Percentiles rank a stretch among this genome's conserved stretches.
Conservation (phyloP, 30 jellyfish, hydroid and myxozoan genomes). For the Mastigias papua region DNA sequence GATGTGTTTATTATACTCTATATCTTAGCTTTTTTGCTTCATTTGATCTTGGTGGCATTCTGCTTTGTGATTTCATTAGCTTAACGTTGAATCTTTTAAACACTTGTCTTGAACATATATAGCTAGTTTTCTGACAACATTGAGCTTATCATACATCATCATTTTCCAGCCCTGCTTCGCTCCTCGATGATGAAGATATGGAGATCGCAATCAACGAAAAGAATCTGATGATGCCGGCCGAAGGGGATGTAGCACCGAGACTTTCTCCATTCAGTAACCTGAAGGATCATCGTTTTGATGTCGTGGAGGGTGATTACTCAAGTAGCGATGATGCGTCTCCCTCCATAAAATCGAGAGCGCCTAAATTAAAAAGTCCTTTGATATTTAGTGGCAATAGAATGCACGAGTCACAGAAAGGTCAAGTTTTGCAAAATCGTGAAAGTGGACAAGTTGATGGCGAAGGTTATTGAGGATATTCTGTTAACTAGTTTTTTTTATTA, state of each 20-base stretch:
- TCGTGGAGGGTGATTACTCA: conserved; percentile 61
- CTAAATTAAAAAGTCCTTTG: conserved; percentile 70
- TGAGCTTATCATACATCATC: background rate
- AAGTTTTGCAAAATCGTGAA: background rate
- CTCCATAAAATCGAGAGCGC: conserved; percentile 15
- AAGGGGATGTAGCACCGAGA: conserved; percentile 57
- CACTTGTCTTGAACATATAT: too few relatives aligned
- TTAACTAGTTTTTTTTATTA: background rate
- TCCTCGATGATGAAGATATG: conserved; percentile 51
- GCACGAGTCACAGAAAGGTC: conserved; percentile 26
- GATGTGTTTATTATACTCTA: too few relatives aligned
- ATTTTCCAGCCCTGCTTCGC: conserved; percentile 5
- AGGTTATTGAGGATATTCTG: background rate
- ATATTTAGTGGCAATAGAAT: conserved; percentile 69
- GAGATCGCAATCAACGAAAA: conserved; percentile 38
- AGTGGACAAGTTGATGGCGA: conserved; percentile 27
- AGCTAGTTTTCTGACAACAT: too few relatives aligned
- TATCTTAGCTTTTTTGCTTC: too few relatives aligned
- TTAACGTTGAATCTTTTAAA: too few relatives aligned
- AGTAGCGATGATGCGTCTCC: conserved; percentile 61
- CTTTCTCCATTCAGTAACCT: conserved; percentile 77
- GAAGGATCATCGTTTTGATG: conserved; percentile 39
- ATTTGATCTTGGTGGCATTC: too few relatives aligned
- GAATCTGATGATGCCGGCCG: conserved; percentile 20
- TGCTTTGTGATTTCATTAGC: too few relatives aligned